Conservation (phyloP, 2,113 vertebrate species). For the Chaetorhynchus papuensis region DNA sequence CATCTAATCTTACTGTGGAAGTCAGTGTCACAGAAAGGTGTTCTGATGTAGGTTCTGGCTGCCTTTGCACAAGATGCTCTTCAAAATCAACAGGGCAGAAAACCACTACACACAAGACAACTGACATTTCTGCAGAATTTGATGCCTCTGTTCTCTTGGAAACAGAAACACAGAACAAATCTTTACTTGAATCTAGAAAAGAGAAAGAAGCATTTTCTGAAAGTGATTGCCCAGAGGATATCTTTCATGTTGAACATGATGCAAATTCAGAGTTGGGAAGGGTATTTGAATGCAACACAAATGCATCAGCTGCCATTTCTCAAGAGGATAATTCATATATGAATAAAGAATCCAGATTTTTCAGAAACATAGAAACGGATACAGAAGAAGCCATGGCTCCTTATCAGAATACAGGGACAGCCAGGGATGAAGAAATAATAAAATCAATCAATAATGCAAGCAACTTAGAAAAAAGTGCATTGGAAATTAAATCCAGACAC, state of each 20-base stretch:
- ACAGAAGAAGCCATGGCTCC: background rate
- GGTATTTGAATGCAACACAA: background rate
- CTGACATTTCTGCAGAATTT: background rate
- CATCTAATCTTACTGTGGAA: background rate
- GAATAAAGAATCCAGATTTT: background rate
- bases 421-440: constrained; percentile 29
- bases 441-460: constrained; percentile 16
- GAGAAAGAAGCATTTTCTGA: background rate
- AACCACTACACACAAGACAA: background rate
- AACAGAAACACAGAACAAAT: background rate
- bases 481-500: constrained; percentile 60
- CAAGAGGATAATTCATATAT: background rate
- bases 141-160: background rate
- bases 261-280: background rate
- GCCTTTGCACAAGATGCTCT: background rate
- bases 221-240: background rate
- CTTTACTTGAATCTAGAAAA: background rate
- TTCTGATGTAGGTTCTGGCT: background rate
- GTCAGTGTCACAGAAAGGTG: background rate
- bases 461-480: constrained; percentile 41
- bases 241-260: background rate
- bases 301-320: background rate
- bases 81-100: background rate
- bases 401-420: background rate
- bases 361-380: background rate